Evolutionary conservation across 2,888 invertebrate species (phyloP).

Genomic region (Ligdia adustata): DNA sequence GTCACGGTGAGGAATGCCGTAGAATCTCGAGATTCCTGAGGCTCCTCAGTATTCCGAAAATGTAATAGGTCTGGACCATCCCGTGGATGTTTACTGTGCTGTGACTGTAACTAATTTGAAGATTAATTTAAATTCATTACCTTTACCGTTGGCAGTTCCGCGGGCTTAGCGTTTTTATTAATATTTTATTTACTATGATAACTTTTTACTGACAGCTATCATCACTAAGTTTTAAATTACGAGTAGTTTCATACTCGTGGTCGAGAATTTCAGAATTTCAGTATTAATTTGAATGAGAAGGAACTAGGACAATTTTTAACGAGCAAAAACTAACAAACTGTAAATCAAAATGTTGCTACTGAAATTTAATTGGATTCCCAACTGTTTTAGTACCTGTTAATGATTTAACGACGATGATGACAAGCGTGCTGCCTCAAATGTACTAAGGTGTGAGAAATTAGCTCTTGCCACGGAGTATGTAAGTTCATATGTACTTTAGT

Average conservation of each 20-base stretch:
- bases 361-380: neutral
- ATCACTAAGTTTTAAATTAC: too few species aligned
- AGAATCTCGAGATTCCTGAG: slow-evolving; percentile 41
- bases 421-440: neutral
- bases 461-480: too few species aligned
- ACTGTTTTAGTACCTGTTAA: neutral
- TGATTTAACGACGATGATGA: neutral
- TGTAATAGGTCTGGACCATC: slow-evolving; percentile 16
- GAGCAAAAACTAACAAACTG: too few species aligned
- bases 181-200: neutral
- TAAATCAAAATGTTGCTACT: too few species aligned
- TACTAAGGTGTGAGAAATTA: slow-evolving; percentile 17
- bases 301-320: too few species aligned
- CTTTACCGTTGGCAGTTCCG: slow-evolving; percentile 14
- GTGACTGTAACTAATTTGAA: slow-evolving; percentile 27
- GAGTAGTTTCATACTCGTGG: too few species aligned
- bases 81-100: slow-evolving; percentile 18
- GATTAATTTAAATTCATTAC: slow-evolving; percentile 20
- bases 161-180: neutral
- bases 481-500: too few species aligned
- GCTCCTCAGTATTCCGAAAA: slow-evolving; percentile 33
- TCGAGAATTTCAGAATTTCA: too few species aligned
- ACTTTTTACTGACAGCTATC: neutral
- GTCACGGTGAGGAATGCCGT: slow-evolving; percentile 54
- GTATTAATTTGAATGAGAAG: too few species aligned